Evolutionary conservation across 2,113 vertebrate species (phyloP).

Genomic region (Malurus cyaneus): DNA sequence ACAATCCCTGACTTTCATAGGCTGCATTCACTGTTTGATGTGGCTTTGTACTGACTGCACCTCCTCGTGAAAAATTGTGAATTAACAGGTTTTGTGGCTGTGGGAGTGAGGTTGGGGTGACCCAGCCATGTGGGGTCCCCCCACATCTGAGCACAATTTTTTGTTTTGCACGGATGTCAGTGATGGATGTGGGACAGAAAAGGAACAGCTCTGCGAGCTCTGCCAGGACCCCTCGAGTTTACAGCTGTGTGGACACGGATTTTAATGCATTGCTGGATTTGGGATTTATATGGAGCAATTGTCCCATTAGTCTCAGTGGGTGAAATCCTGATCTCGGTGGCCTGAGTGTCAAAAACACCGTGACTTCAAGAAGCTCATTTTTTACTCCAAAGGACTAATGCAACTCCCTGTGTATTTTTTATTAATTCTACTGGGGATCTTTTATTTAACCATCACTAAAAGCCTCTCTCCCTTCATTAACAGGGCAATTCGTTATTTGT

Average conservation of each 20-base stretch:
- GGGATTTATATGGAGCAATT: neutral
- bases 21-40: neutral
- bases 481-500: neutral
- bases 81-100: neutral
- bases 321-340: neutral
- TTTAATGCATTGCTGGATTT: neutral
- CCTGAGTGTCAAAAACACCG: neutral
- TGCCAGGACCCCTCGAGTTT: neutral
- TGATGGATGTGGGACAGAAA: neutral
- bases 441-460: conserved; percentile 24
- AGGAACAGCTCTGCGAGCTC: neutral
- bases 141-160: neutral
- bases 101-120: neutral
- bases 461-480: conserved; percentile 5
- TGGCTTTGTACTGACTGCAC: neutral
- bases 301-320: neutral
- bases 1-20: neutral
- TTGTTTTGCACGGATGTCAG: fast-evolving
- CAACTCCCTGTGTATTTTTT: neutral
- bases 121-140: neutral
- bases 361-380: neutral
- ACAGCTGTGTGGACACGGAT: fast-evolving
- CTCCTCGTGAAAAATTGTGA: neutral
- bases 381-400: neutral
- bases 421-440: neutral